Evolutionary conservation across 2,113 vertebrate genomes (phyloP).

Genomic region (Charina bottae): DNA sequence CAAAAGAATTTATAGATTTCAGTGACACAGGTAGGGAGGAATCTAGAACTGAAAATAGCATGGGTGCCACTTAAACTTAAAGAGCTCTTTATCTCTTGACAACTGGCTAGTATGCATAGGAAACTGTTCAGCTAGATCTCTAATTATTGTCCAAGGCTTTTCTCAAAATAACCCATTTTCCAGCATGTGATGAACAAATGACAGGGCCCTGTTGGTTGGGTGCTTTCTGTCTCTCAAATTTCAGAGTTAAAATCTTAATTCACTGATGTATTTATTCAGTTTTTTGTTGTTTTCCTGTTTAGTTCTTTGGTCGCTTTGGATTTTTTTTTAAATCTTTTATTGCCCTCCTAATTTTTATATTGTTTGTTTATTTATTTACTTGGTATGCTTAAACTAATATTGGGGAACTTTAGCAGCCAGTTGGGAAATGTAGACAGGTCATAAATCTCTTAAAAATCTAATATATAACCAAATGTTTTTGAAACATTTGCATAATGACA

Average conservation of each 20-base stretch:
- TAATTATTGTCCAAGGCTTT: no score
- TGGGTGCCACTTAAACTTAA: background rate
- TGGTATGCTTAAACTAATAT: background rate
- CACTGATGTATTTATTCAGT: background rate
- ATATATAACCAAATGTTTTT: background rate
- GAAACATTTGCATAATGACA: background rate
- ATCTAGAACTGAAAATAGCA: background rate
- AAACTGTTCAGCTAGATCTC: background rate
- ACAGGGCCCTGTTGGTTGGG: background rate
- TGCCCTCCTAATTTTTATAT: background rate
- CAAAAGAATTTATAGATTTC: conserved; percentile 99
- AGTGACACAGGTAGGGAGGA: conserved; percentile 89
- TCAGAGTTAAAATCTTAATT: background rate
- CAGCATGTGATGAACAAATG: background rate
- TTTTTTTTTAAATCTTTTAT: background rate
- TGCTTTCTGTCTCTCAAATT: background rate
- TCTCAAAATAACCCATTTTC: no score
- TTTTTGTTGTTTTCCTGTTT: background rate
- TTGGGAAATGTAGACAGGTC: background rate
- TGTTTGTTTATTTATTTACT: background rate
- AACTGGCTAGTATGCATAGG: no score
- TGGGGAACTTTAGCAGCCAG: background rate
- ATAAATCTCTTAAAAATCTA: background rate
- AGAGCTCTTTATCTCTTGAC: background rate
- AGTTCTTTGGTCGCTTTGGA: background rate